Base-by-base conservation (phyloP, 1,140 invertebrate species). In the Pollicipes pollicipes region DNA sequence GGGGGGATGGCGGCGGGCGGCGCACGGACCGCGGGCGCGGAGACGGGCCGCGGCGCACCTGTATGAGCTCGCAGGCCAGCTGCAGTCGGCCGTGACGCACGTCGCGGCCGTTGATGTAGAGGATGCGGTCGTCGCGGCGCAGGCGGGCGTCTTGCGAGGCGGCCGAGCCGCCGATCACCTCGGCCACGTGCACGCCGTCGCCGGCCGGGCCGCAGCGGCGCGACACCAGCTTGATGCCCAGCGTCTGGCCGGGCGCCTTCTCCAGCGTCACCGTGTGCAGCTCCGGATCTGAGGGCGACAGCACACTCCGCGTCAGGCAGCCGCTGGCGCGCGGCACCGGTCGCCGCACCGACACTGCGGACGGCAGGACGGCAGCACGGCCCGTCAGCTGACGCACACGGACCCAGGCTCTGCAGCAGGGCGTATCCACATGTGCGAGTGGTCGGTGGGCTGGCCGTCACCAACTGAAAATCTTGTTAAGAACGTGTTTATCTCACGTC, bases 51-150 rank as follows among this genome's bases (percentile, higher is more conserved):
- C n/a, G n/a, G n/a, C 70, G 75, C 74, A 82, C 81, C 77, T 82
- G 79, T 71, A 83, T 83, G 31, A 83, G 75, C 70, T 77, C 70
- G 32, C 81, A 82, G 70, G 83, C 82, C 69, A 82, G 77, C 71
- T 83, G 81, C 69, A 83, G 78, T 10, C 78, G 76, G 21, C 78
- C 79, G 72, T 79, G 78, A 0, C 78, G 76, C 3, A 83, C 77
- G 75, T 83, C 83, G 45, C 78, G 76, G 13, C 80, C 79, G 74
- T 84, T 84, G 67, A 84, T 82, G 73, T 82, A 81, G 29, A 84
- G 74, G 66, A 87, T 81, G 73, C 85, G 84, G 77, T 87, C 86
- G 45, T 85, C 85, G 28, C 82, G 82, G 75, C 81, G 78, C 28
- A 87, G 76, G 29, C 84, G 77, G 6, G 83, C 83, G 76, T 87